Conservation (phyloP, 2,113 vertebrate species). For the Sander vitreus region DNA sequence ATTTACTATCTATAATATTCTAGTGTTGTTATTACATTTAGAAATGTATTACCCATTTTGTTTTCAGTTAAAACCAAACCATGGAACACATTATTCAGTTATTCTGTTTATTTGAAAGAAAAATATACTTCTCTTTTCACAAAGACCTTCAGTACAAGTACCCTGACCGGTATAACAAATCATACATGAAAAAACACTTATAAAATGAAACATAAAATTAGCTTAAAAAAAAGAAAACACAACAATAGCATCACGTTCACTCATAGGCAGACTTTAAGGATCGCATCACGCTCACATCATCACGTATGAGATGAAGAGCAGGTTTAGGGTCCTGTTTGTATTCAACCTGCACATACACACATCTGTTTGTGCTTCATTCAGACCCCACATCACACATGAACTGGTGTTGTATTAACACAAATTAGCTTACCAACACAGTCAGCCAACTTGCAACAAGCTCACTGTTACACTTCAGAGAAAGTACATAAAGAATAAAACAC, state of each 20-base stretch:
- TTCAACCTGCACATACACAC: conserved; percentile 1
- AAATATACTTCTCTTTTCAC: conserved; percentile 73
- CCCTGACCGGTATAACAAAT: conserved; percentile 62
- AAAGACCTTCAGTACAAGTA: conserved; percentile 72
- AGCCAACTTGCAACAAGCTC: conserved; percentile 81
- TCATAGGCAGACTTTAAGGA: conserved; percentile 35
- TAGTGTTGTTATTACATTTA: background rate
- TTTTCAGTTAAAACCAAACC: conserved; percentile 6
- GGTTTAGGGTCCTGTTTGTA: conserved; percentile 22
- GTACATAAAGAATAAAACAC: conserved; percentile 28
- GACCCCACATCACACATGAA: conserved; percentile 46
- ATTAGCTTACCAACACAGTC: conserved; percentile 66
- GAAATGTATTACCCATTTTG: background rate
- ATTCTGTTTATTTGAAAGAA: conserved; percentile 72
- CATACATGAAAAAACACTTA: conserved; percentile 56
- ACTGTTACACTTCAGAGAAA: conserved; percentile 55
- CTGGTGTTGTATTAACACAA: conserved; percentile 49
- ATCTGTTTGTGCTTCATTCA: conserved; percentile 36
- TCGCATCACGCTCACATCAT: conserved; percentile 23
- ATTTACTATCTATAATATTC: conserved; percentile 11
- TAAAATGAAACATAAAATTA: conserved; percentile 42
- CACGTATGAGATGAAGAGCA: conserved; percentile 30
- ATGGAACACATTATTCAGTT: conserved; percentile 8
- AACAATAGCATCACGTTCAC: conserved; percentile 43
- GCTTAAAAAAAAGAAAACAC: conserved; percentile 21